Evolutionary conservation across 2,113 vertebrate genomes (phyloP).

Genomic region (Electrona antarctica): DNA sequence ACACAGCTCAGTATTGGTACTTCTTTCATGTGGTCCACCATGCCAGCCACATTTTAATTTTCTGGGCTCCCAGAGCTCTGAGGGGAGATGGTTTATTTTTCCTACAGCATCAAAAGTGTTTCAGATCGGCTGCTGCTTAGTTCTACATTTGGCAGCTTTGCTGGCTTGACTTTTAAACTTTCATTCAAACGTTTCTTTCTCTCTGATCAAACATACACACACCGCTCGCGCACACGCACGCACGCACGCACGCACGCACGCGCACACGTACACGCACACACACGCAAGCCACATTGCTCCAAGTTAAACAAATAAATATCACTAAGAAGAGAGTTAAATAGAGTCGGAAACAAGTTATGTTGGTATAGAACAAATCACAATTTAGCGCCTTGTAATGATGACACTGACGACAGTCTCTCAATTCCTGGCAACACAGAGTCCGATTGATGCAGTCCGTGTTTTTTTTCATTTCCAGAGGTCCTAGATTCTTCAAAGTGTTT

Average conservation of each 20-base stretch:
- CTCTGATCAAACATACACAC: conserved; percentile 9
- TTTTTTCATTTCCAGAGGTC: not conserved
- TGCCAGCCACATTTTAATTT: conserved; percentile 41
- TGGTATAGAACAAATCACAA: conserved; percentile 28
- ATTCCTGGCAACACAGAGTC: conserved; percentile 18
- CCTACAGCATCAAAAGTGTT: conserved; percentile 43
- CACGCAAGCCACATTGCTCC: not conserved
- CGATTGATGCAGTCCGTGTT: conserved; percentile 10
- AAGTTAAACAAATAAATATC: conserved; percentile 58
- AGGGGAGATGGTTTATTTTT: conserved; percentile 34
- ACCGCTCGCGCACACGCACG: not conserved
- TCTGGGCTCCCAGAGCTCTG: conserved; percentile 17
- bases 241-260: not conserved
- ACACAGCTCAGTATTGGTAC: not conserved
- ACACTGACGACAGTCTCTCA: conserved; percentile 9
- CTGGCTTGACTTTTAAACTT: conserved; percentile 20
- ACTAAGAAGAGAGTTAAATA: conserved; percentile 41
- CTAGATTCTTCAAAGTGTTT: not conserved
- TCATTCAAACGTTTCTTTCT: conserved; percentile 23
- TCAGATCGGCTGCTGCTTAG: not conserved
- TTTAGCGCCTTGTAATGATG: conserved; percentile 16
- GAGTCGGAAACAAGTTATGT: conserved; percentile 33
- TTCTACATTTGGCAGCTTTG: conserved; percentile 37
- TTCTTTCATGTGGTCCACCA: conserved; percentile 55
- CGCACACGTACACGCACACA: not conserved